phyloP scores from a whole-genome alignment of 1,140 invertebrate species.

The Stegodyphus dumicola region DNA sequence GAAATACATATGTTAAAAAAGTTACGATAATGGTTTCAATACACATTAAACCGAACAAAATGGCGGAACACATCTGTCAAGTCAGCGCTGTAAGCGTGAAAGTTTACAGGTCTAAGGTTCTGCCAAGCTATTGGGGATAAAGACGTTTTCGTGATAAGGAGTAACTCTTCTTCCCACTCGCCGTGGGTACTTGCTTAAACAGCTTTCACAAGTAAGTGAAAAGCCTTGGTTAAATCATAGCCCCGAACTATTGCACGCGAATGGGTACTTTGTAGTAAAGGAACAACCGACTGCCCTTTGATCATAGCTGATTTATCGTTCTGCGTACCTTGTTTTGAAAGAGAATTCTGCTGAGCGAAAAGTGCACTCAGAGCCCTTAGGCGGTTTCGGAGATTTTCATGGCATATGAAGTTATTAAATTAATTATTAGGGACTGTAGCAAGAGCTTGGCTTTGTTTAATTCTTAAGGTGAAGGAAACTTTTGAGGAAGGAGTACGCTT shows the following conservation, averaged over 20 bases:
- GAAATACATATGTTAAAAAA: no score
- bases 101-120: conserved; percentile 4
- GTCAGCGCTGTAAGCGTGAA: not conserved
- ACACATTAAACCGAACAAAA: no score
- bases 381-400: no score
- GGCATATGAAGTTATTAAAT: not conserved
- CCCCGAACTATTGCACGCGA: conserved; percentile 14
- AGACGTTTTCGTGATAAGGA: conserved; percentile 34
- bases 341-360: no score
- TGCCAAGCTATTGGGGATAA: conserved; percentile 18
- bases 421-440: conserved; percentile 1
- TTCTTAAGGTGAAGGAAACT: not conserved
- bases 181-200: conserved; percentile 37
- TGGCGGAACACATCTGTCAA: not conserved
- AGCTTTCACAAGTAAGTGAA: conserved; percentile 52
- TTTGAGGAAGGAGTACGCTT: conserved; percentile 25
- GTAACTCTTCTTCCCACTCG: conserved; percentile 29
- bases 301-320: no score
- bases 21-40: no score
- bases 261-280: no score
- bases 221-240: conserved; percentile 37
- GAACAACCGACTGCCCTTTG: no score
- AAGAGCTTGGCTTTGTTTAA: not conserved
- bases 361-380: no score
- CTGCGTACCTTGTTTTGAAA: no score